Evolutionary conservation across 2,797 vertebrate genomes (phyloP).

Genomic region (Enoplosus armatus): DNA sequence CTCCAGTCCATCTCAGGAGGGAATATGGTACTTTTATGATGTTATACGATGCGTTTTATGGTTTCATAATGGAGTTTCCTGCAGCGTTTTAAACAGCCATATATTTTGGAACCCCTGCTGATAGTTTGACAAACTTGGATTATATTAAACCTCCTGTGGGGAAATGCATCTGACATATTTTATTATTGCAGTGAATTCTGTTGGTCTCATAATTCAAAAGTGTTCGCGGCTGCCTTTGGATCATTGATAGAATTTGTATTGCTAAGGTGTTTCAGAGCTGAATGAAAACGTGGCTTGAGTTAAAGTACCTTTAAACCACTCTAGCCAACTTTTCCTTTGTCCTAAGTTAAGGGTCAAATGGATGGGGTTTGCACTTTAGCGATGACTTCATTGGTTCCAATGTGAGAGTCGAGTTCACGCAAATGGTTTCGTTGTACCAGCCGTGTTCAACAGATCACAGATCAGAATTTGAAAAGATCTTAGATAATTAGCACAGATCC

Average conservation of each 20-base stretch:
- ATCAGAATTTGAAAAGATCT: slow-evolving; percentile 75
- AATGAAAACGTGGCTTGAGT: slow-evolving; percentile 5
- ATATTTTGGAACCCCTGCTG: slow-evolving; percentile 60
- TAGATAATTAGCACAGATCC: slow-evolving; percentile 71
- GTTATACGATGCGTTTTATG: slow-evolving; percentile 74
- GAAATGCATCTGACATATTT: slow-evolving; percentile 41
- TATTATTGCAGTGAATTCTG: slow-evolving; percentile 27
- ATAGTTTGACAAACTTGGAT: slow-evolving; percentile 65
- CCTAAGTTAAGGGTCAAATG: slow-evolving; percentile 61
- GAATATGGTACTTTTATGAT: slow-evolving; percentile 69
- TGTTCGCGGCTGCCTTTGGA: slow-evolving; percentile 1
- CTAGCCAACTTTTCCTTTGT: slow-evolving; percentile 41
- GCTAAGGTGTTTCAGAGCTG: slow-evolving; percentile 11
- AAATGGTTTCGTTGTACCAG: slow-evolving; percentile 71
- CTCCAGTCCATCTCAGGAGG: slow-evolving; percentile 47
- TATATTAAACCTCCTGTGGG: slow-evolving; percentile 50
- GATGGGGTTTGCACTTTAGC: slow-evolving; percentile 50
- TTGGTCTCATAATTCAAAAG: slow-evolving; percentile 43
- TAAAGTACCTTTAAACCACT: slow-evolving; percentile 21
- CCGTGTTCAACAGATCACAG: slow-evolving; percentile 77
- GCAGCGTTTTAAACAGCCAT: slow-evolving; percentile 62
- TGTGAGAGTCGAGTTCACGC: slow-evolving; percentile 59
- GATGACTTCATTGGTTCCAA: slow-evolving; percentile 60
- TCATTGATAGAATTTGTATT: slow-evolving; percentile 4
- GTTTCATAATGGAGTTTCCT: slow-evolving; percentile 67